These are phyloP conservation scores for Thamnophis elegans DNA, from an alignment of 2,797 vertebrate species.

Conservation along the genomic window DNA sequence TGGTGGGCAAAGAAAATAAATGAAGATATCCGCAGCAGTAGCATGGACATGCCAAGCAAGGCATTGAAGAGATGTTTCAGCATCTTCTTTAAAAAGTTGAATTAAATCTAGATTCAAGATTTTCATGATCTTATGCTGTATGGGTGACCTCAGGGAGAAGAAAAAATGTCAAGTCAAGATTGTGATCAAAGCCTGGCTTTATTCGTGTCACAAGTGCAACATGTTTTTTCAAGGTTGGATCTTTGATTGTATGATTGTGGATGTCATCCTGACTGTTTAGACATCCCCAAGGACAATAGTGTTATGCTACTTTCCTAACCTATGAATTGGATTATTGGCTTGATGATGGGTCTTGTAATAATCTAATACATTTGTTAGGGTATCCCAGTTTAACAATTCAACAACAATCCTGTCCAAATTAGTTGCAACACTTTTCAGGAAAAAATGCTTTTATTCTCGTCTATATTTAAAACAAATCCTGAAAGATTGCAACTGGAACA, in stretches of 20 bases:
- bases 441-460: neutral
- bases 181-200: neutral
- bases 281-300: neutral
- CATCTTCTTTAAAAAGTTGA: slow-evolving; percentile 32
- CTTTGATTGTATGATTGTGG: neutral
- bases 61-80: neutral
- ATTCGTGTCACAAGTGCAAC: neutral
- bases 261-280: slow-evolving; percentile 4
- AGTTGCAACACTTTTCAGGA: slow-evolving; percentile 30
- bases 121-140: neutral
- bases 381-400: neutral
- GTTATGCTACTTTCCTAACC: neutral
- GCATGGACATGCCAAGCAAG: neutral
- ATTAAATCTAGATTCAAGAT: slow-evolving; percentile 19
- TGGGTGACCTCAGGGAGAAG: neutral
- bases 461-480: neutral
- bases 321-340: neutral
- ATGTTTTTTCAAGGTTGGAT: neutral
- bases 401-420: slow-evolving; percentile 42
- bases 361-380: neutral
- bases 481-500: neutral
- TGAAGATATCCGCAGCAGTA: slow-evolving; percentile 2
- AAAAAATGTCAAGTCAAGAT: neutral
- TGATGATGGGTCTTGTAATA: neutral
- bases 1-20: slow-evolving; percentile 28